Evolutionary conservation across 1,140 invertebrate species (phyloP), one percentile per base, ranked within the genome.

Genomic region (Bombus terrestris): DNA sequence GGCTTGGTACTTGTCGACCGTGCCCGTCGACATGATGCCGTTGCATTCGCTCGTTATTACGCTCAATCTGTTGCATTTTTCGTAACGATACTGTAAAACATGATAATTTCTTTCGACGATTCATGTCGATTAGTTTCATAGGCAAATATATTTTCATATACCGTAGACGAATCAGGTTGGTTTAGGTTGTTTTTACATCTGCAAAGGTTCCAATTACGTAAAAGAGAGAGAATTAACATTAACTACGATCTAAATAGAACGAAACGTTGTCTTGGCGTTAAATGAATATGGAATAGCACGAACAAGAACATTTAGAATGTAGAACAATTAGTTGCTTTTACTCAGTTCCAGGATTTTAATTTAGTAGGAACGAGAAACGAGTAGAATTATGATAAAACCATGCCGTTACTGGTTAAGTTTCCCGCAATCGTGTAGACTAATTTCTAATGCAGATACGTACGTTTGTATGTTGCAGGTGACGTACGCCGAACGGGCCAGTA

Each of bases 401-500:
- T 62, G 74, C 71, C 68, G 82, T 76, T 75, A 79, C 47, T 81
- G 59, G 72, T 89, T 83, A 86, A 57, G 75, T 83, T 86, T 81
- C 64, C 79, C 35, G 73, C 41, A 25, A 71, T 80, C 47, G 72
- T 76, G 43, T 53, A 37, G 41, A 64, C 43, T 79, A 83, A 71
- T 83, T 86, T 89, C 87, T 89, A 89, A 89, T 86, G 75, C 83
- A 64, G 59, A 89, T 85, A 81, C 71, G 79, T n/a, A n/a, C 77
- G 86, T 87, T 90, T 92, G 86, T 92, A 72, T 92, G 89, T 95
- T 94, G 6, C 93, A 95, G 94, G 89, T 92, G 89, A 90, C 83
- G 83, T 85, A 86, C 90, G 80, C 83, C 91, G 91, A 94, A 94
- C 89, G 93, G 93, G 94, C 94, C 94, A 95, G 94, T 95, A 95